phyloP scores from a whole-genome alignment of 2,797 vertebrate genomes.

The Taenioides sp. region DNA sequence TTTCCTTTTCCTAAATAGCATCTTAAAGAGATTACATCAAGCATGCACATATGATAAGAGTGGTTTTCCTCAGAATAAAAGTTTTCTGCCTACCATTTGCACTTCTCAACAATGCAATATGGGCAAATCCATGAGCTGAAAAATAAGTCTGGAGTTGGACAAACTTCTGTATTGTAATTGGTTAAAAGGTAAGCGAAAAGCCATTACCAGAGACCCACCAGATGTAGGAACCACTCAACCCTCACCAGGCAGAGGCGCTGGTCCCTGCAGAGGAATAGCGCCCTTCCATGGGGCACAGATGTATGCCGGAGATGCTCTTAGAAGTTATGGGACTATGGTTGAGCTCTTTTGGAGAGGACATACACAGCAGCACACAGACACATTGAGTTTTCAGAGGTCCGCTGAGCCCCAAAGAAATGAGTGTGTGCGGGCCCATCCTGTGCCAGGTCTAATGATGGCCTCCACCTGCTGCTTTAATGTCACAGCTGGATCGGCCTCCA shows the following conservation, averaged over 20 bases:
- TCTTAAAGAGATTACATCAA: background rate
- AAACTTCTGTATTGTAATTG: constrained; percentile 47
- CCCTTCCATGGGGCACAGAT: constrained; percentile 44
- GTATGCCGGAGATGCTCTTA: constrained; percentile 42
- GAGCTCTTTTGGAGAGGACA: constrained; percentile 45
- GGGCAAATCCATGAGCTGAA: constrained; percentile 45
- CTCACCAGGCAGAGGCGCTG: constrained; percentile 26
- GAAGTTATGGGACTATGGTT: constrained; percentile 64
- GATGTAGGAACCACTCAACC: constrained; percentile 59
- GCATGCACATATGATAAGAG: background rate
- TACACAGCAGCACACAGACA: constrained; percentile 49
- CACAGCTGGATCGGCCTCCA: constrained; percentile 95
- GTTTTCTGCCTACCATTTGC: constrained; percentile 24
- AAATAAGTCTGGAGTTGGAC: constrained; percentile 43
- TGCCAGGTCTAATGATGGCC: constrained; percentile 96
- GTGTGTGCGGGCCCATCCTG: constrained; percentile 88
- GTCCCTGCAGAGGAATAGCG: constrained; percentile 37
- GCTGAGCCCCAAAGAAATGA: constrained; percentile 88
- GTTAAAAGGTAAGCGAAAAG: constrained; percentile 45
- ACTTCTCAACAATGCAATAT: constrained; percentile 15
- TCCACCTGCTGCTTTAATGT: constrained; percentile 99
- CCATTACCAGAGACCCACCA: constrained; percentile 54
- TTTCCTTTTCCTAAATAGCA: background rate
- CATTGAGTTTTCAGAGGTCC: constrained; percentile 79
- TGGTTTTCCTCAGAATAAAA: background rate